phyloP scores from a whole-genome alignment of 2,113 vertebrate species.

The Lepidiolamprologus cunningtoni region DNA sequence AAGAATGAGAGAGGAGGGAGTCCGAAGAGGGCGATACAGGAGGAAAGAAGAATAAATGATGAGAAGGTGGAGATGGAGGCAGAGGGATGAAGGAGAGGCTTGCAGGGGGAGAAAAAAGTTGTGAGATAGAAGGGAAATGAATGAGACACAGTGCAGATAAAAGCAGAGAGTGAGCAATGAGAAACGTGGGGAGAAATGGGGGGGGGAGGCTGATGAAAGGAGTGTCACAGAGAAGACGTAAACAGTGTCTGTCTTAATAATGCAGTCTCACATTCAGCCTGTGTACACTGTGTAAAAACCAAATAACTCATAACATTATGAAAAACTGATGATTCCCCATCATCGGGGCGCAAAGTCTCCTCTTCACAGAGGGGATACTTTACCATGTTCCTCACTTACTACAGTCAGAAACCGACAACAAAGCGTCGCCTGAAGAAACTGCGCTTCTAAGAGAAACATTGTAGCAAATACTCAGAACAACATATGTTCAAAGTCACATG shows the following conservation, averaged over 20 bases:
- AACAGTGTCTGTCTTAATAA: neutral
- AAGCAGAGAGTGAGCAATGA: neutral
- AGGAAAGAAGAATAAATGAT: conserved; percentile 40
- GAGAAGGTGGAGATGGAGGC: conserved; percentile 35
- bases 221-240: neutral
- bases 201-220: neutral
- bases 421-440: neutral
- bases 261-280: neutral
- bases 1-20: conserved; percentile 34
- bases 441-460: neutral
- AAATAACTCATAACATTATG: neutral
- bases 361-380: neutral
- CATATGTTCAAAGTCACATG: neutral
- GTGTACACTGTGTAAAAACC: neutral
- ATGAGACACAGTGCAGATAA: conserved; percentile 10
- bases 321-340: neutral
- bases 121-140: neutral
- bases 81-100: neutral
- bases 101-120: neutral
- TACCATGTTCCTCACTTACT: neutral
- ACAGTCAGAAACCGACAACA: neutral
- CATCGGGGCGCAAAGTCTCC: neutral
- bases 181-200: neutral
- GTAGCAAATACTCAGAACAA: neutral
- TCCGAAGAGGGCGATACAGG: conserved; percentile 19